phyloP scores from a whole-genome alignment of 2,888 invertebrate genomes.

The Oxystoma pomonae region DNA sequence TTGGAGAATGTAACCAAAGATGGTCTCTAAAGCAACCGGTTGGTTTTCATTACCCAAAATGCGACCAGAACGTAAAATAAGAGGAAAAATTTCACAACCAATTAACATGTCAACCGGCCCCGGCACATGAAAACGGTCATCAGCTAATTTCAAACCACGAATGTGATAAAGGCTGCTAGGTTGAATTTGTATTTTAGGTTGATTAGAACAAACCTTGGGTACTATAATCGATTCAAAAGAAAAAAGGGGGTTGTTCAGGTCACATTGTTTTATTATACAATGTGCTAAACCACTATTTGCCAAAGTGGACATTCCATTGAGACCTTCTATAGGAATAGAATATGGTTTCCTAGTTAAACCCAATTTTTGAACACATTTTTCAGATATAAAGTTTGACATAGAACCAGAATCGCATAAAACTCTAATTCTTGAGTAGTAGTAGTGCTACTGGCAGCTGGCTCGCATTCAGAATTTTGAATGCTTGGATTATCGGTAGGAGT shows the following conservation, averaged over 20 bases:
- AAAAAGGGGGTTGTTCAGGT: neutral
- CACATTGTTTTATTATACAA: neutral
- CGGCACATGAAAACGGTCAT: neutral
- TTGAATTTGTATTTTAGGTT: neutral
- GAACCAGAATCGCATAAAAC: neutral
- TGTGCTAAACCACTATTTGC: neutral
- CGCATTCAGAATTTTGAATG: too few species aligned
- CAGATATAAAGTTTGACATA: neutral
- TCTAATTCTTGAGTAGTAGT: neutral
- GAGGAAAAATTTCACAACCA: conserved; percentile 2
- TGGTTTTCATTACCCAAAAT: neutral
- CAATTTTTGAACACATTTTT: neutral
- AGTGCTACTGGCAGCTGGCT: too few species aligned
- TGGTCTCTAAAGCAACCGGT: neutral
- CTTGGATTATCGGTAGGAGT: too few species aligned
- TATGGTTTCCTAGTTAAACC: neutral
- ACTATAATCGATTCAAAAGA: neutral
- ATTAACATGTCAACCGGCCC: neutral
- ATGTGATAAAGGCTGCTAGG: too few species aligned
- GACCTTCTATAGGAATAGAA: neutral
- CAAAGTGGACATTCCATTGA: neutral
- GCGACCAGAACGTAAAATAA: neutral
- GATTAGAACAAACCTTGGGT: neutral
- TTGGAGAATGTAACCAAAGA: neutral
- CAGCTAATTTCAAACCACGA: neutral